These are phyloP conservation scores for Pseudococcus longispinus DNA, from an alignment of 2,888 invertebrate species.

Conservation along the genomic window DNA sequence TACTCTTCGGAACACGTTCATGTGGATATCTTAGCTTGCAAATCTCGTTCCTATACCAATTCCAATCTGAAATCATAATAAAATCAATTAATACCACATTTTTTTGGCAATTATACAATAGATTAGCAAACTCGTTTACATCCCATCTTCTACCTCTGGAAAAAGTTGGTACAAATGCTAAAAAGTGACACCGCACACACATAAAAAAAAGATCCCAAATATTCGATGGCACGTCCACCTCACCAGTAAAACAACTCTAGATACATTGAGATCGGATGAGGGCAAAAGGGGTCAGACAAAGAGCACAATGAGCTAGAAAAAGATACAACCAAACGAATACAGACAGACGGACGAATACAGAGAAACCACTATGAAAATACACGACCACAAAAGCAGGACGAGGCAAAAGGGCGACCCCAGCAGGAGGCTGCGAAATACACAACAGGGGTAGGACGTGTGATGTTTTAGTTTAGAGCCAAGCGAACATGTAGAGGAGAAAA, in stretches of 20 bases:
- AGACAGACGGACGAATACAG: not conserved
- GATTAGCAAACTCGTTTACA: not conserved
- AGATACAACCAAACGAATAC: not conserved
- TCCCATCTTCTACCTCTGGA: not conserved
- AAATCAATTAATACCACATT: not conserved
- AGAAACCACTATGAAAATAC: not conserved
- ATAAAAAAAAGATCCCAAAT: not conserved
- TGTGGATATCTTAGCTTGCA: not conserved
- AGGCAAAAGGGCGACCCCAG: conserved; percentile 35
- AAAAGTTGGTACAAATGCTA: not conserved
- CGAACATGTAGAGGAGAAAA: not conserved
- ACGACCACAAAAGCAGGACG: not conserved
- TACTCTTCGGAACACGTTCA: not conserved
- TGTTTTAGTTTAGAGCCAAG: not conserved
- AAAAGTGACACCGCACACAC: not conserved
- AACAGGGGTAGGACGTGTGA: conserved; percentile 33
- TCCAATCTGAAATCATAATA: not conserved
- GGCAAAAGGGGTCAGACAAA: not conserved
- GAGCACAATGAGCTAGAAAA: not conserved
- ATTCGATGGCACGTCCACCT: not conserved
- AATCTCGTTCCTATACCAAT: not conserved
- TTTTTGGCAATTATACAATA: not conserved
- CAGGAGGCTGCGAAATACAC: conserved; percentile 46
- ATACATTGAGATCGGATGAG: not conserved
- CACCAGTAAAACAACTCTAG: not conserved